A percentile compares a stretch with the other conserved stretches of the same genome.
Evolutionary conservation across 2,888 invertebrate species (phyloP).

Genomic region (Clusia tigrina): DNA sequence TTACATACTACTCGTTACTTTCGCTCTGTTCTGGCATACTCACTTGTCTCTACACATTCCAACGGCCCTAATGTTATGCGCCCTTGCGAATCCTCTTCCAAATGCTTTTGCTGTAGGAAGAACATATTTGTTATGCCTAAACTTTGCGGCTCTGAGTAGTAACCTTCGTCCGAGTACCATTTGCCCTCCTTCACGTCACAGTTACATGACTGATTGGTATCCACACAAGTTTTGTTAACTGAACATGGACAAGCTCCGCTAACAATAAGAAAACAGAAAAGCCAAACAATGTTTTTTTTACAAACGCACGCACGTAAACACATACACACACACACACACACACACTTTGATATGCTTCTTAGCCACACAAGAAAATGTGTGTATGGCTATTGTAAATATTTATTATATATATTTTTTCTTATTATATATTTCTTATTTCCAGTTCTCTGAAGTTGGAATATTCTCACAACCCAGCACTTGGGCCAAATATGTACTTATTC

Average conservation of each 20-base stretch:
- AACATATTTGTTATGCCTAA: constrained; percentile 91
- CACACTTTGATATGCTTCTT: too few relatives aligned
- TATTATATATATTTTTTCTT: too few relatives aligned
- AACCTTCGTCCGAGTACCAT: constrained; percentile 90
- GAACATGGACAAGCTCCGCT: constrained; percentile 80
- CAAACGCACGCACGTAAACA: neutral
- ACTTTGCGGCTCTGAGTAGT: constrained; percentile 79
- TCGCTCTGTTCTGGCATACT: too few relatives aligned
- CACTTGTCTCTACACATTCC: constrained; percentile 94
- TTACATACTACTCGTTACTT: constrained; percentile 11
- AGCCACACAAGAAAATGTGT: too few relatives aligned
- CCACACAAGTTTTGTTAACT: constrained; percentile 82
- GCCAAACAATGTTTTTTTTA: neutral
- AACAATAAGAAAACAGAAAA: constrained; percentile 35
- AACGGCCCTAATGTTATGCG: constrained; percentile 89
- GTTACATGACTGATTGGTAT: constrained; percentile 84
- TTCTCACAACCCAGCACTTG: too few relatives aligned
- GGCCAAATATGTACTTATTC: too few relatives aligned
- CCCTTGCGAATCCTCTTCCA: constrained; percentile 84
- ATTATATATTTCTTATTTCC: too few relatives aligned
- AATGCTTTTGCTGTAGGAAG: constrained; percentile 84
- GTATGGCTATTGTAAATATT: too few relatives aligned
- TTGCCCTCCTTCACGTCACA: constrained; percentile 88
- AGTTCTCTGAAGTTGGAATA: too few relatives aligned
- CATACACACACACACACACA: neutral